A percentile compares a stretch with the other conserved stretches of the same genome.
Conservation (phyloP, 2,888 invertebrate species). For the Tachina lurida region DNA sequence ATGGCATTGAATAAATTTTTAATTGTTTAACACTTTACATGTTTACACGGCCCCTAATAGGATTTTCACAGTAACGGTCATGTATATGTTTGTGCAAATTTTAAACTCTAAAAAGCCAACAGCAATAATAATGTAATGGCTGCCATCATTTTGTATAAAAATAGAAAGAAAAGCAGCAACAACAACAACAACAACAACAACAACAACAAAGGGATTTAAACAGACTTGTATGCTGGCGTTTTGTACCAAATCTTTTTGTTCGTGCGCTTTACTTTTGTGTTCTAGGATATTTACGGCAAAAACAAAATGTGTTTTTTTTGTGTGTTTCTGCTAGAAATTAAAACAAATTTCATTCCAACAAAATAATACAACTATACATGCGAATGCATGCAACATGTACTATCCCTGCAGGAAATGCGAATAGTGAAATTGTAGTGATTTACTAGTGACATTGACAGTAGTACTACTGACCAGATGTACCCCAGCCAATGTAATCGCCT, state of each 20-base stretch:
- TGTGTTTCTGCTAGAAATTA: conserved; percentile 53
- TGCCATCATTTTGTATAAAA: conserved; percentile 33
- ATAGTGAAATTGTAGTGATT: too few species aligned
- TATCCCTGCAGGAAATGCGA: not conserved
- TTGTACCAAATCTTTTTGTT: conserved; percentile 17
- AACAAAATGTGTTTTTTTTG: conserved; percentile 48
- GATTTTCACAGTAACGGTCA: conserved; percentile 75
- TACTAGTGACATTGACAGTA: too few species aligned
- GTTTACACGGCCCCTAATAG: conserved; percentile 80
- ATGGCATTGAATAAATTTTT: conserved; percentile 83
- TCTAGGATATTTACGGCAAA: conserved; percentile 39
- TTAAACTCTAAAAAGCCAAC: conserved; percentile 53
- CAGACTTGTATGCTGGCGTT: not conserved
- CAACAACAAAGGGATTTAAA: not conserved
- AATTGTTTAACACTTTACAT: conserved; percentile 83
- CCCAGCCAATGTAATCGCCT: too few species aligned
- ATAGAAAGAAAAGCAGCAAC: conserved; percentile 6
- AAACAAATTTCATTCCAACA: conserved; percentile 57
- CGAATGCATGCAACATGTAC: not conserved
- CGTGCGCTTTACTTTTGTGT: conserved; percentile 14
- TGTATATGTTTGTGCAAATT: conserved; percentile 49
- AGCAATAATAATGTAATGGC: not conserved
- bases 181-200: conserved; percentile 7
- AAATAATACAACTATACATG: conserved; percentile 25
- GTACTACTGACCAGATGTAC: too few species aligned